Percentiles rank a stretch among this genome's conserved stretches.
These are phyloP conservation scores for Pachyrhynchus sulphureomaculatus DNA, from an alignment of 1,140 invertebrate species.

Conservation along the genomic window DNA sequence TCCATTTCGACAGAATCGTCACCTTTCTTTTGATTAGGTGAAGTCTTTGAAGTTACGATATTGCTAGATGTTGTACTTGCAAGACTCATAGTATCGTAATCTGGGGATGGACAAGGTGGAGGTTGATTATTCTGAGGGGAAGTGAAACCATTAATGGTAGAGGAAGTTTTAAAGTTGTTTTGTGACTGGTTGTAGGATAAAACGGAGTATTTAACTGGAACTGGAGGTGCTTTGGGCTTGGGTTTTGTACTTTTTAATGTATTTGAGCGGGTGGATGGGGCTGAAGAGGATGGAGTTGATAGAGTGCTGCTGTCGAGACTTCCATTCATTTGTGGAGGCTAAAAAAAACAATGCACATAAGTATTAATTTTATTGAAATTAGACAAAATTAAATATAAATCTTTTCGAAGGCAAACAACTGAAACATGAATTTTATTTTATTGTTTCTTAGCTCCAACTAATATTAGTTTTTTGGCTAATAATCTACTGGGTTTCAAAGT, in stretches of 20 bases:
- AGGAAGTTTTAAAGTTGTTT: constrained; percentile 17
- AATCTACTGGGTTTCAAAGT: too few relatives aligned
- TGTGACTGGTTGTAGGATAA: constrained; percentile 32
- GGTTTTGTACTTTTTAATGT: constrained; percentile 33
- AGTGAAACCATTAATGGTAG: constrained; percentile 7
- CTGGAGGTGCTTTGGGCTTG: constrained; percentile 51
- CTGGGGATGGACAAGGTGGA: constrained; percentile 63
- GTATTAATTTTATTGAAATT: too few relatives aligned
- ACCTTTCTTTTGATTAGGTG: constrained; percentile 44
- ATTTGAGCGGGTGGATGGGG: constrained; percentile 15
- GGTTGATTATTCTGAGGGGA: constrained; percentile 38
- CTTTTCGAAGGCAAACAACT: too few relatives aligned
- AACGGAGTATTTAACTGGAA: constrained; percentile 49
- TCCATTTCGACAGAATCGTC: constrained; percentile 66
- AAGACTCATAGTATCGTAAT: constrained; percentile 58
- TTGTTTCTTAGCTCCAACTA: too few relatives aligned
- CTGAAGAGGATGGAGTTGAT: constrained; percentile 14
- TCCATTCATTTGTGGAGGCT: constrained; percentile 19
- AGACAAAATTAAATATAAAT: too few relatives aligned
- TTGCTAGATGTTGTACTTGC: constrained; percentile 41
- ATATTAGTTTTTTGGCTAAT: too few relatives aligned
- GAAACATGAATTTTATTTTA: too few relatives aligned
- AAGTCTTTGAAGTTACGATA: constrained; percentile 25
- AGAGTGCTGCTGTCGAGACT: constrained; percentile 1
- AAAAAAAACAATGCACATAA: too few relatives aligned